phyloP scores from a whole-genome alignment of 2,113 vertebrate species.

The Prionailurus viverrinus region DNA sequence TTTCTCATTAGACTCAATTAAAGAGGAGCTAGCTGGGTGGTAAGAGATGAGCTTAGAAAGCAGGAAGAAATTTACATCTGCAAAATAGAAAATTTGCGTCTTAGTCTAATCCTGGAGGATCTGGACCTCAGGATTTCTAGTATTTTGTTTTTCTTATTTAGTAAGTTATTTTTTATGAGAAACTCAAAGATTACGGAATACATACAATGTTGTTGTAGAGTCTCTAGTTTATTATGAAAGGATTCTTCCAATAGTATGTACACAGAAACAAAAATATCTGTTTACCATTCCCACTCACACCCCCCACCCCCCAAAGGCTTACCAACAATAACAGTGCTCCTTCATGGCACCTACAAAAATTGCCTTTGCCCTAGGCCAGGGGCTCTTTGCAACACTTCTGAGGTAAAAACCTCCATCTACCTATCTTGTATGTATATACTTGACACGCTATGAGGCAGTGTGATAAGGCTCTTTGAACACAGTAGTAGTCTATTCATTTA shows the following conservation, averaged over 20 bases:
- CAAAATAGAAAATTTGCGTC: constrained; percentile 2
- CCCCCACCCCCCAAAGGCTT: background rate
- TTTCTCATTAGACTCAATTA: background rate
- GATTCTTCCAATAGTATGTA: constrained; percentile 42
- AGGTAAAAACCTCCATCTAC: background rate
- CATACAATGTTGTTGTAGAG: background rate
- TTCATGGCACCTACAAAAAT: background rate
- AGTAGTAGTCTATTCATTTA: background rate
- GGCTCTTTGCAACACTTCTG: background rate
- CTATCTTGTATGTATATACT: background rate
- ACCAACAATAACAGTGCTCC: background rate
- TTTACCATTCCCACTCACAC: background rate
- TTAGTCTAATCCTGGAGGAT: background rate
- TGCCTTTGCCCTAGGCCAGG: background rate
- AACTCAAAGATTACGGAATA: constrained; percentile 59
- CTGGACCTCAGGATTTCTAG: background rate
- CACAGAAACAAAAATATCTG: constrained; percentile 35
- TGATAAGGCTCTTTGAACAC: background rate
- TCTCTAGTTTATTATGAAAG: constrained; percentile 75
- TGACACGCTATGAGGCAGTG: background rate
- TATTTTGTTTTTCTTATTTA: constrained; percentile 8
- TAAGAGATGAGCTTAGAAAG: background rate
- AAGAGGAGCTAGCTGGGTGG: background rate
- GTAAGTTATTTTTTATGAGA: constrained; percentile 39
- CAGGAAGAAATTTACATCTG: background rate